Percentiles rank a stretch among this genome's conserved stretches.
Evolutionary conservation across 2,888 invertebrate species (phyloP).

Genomic region (Xanthorhoe spadicearia): DNA sequence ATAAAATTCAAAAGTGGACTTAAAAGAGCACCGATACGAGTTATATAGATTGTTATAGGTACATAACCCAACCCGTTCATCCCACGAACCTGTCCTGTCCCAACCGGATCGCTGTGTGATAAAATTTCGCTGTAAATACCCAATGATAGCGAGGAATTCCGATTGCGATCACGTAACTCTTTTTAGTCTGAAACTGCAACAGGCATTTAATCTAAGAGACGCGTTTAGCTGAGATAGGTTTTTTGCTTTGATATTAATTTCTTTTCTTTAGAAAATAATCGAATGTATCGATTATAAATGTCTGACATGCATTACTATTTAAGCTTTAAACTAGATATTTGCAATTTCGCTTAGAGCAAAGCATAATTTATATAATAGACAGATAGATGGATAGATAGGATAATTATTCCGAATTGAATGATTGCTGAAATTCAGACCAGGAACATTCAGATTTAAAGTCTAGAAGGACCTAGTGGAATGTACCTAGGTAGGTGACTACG

Average conservation of each 20-base stretch:
- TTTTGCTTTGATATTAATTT: neutral
- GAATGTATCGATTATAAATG: too few relatives aligned
- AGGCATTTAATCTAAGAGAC: conserved; percentile 48
- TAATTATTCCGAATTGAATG: neutral
- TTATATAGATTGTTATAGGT: conserved; percentile 10
- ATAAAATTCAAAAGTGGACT: conserved; percentile 2
- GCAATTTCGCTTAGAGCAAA: too few relatives aligned
- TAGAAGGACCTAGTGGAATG: too few relatives aligned
- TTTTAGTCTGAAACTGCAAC: conserved; percentile 53
- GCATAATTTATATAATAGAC: too few relatives aligned
- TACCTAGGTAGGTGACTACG: too few relatives aligned
- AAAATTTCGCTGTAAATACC: conserved; percentile 65
- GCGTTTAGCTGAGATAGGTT: neutral
- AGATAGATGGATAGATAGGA: too few relatives aligned
- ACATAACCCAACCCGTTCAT: conserved; percentile 46
- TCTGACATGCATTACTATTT: too few relatives aligned
- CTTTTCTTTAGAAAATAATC: too few relatives aligned
- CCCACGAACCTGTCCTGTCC: conserved; percentile 59
- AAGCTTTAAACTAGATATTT: too few relatives aligned
- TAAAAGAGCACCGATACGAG: conserved; percentile 11
- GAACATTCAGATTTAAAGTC: too few relatives aligned
- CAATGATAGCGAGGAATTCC: conserved; percentile 60
- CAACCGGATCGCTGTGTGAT: conserved; percentile 57
- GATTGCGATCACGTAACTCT: conserved; percentile 61
- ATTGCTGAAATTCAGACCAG: too few relatives aligned